phyloP scores from a whole-genome alignment of 2,113 vertebrate species.

The Strigops habroptila region DNA sequence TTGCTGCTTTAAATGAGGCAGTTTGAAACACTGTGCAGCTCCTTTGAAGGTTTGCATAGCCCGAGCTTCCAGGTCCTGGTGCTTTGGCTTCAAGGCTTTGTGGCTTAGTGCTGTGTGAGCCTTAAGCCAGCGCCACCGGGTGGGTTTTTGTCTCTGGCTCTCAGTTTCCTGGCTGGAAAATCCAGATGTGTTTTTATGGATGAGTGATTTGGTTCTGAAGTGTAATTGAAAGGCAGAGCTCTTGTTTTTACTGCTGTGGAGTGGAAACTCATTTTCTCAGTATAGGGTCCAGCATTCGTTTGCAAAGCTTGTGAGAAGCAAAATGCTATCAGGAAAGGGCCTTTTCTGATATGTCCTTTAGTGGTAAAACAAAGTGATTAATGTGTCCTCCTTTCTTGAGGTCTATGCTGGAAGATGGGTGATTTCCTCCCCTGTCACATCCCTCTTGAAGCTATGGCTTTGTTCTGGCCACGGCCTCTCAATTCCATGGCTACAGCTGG shows the following conservation, averaged over 20 bases:
- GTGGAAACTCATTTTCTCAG: neutral
- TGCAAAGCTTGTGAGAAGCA: neutral
- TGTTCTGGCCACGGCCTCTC: neutral
- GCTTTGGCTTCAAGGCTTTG: neutral
- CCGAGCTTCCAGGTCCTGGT: neutral
- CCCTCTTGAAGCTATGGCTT: neutral
- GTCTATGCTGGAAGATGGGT: neutral
- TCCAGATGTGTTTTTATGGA: neutral
- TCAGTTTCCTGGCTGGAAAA: neutral
- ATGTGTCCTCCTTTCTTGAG: neutral
- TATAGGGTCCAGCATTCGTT: neutral
- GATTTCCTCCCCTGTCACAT: neutral
- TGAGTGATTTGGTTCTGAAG: neutral
- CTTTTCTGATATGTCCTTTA: neutral
- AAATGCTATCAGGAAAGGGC: neutral
- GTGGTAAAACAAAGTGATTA: neutral
- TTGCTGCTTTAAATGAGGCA: neutral
- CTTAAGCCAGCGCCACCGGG: neutral
- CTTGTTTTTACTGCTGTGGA: neutral
- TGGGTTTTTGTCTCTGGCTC: slow-evolving; percentile 4
- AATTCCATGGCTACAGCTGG: neutral
- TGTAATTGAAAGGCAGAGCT: neutral
- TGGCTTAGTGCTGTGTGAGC: neutral
- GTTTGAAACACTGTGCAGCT: neutral
- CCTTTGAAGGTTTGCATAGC: neutral